These are phyloP conservation scores for Corbicula japonica DNA, from an alignment of 2,888 invertebrate species.

Conservation along the genomic window DNA sequence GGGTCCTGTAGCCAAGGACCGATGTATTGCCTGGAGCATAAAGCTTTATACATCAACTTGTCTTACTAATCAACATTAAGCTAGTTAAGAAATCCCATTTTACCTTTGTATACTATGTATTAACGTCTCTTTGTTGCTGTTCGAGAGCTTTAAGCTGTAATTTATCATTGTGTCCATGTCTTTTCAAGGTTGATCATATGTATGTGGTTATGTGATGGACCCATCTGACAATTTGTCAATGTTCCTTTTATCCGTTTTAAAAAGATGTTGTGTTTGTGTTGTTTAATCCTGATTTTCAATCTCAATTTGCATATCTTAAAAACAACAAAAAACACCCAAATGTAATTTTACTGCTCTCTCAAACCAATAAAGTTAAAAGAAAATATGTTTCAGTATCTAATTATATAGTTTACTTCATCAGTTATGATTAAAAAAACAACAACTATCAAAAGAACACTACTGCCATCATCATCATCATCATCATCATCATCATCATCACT, in stretches of 20 bases:
- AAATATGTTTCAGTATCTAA: too few relatives aligned
- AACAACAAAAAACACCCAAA: too few relatives aligned
- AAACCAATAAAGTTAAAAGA: too few relatives aligned
- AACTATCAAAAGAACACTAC: too few relatives aligned
- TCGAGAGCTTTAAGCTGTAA: constrained; percentile 11
- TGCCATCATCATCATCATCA: too few relatives aligned
- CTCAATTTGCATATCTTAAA: too few relatives aligned
- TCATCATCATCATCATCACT: too few relatives aligned
- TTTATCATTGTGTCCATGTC: constrained; percentile 23
- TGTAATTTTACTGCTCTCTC: too few relatives aligned
- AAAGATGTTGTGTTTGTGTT: background rate
- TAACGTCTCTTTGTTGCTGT: constrained; percentile 43
- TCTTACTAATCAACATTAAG: constrained; percentile 41
- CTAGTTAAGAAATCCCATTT: constrained; percentile 56
- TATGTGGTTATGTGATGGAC: constrained; percentile 30
- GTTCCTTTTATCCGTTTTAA: background rate
- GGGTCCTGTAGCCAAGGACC: too few relatives aligned
- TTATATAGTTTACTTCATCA: too few relatives aligned
- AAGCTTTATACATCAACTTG: constrained; percentile 50
- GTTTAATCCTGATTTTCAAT: too few relatives aligned
- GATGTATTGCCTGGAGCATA: constrained; percentile 32
- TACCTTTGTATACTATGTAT: constrained; percentile 36
- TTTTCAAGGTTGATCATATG: constrained; percentile 17
- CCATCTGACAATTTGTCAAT: constrained; percentile 27
- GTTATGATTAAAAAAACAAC: too few relatives aligned